Percentiles rank a stretch among this genome's conserved stretches.
phyloP scores from a whole-genome alignment of 2,888 invertebrate species.

The Drosophila quinaria region DNA sequence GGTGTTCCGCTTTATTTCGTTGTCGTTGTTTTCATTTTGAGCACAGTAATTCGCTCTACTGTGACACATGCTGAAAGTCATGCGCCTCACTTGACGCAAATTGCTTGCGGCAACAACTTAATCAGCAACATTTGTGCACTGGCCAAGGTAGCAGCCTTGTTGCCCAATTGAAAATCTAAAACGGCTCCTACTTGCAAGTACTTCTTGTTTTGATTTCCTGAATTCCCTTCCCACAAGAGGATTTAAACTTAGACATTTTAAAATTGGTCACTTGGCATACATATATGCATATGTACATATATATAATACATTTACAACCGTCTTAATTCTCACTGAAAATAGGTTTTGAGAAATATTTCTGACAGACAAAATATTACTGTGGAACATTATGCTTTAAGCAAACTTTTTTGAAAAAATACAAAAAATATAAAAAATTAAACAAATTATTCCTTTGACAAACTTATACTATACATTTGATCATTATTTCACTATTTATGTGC shows the following conservation, averaged over 20 bases:
- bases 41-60: slow-evolving; percentile 39
- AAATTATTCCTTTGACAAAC: no score
- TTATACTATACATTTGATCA: no score
- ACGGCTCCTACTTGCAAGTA: slow-evolving; percentile 4
- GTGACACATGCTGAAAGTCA: slow-evolving; percentile 66
- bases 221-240: neutral
- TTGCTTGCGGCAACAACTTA: slow-evolving; percentile 75
- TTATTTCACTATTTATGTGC: neutral
- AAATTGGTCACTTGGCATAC: slow-evolving; percentile 1
- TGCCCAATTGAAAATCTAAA: slow-evolving; percentile 29
- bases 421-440: no score
- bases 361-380: no score
- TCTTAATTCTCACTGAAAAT: no score
- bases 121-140: slow-evolving; percentile 69
- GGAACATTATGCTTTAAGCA: no score
- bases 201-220: slow-evolving; percentile 1
- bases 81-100: slow-evolving; percentile 72
- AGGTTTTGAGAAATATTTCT: no score
- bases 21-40: slow-evolving; percentile 33
- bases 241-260: neutral
- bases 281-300: no score
- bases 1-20: slow-evolving; percentile 48
- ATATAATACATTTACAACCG: no score
- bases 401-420: no score
- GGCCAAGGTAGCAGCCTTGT: slow-evolving; percentile 34